Evolutionary conservation across 2,797 vertebrate genomes (phyloP), one percentile per base, ranked within the genome.

Genomic region (Cygnus olor): DNA sequence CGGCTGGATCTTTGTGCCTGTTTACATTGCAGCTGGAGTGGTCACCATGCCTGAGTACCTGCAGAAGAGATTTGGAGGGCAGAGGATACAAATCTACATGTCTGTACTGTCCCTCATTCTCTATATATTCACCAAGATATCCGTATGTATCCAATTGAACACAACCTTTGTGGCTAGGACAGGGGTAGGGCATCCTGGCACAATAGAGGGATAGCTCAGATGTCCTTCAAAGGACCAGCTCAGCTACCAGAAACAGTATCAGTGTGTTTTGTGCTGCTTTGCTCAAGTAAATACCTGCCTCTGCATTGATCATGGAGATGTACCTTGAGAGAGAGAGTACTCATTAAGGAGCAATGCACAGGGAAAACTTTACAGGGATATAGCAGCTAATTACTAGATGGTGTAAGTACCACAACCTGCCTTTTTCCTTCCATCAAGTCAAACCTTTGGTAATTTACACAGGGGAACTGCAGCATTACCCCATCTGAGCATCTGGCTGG

Each of bases 1-100:
- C 0, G 99, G 99, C 49, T 99, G 99, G 99, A 97, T 99, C 60
- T 99, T 99, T 17, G 97, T 99, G 28, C 99, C 99, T 0, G 98
- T 99, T 89, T 99, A 99, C 96, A 99, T 99, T 0, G 96, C 99
- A 64, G 98, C 99, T 19, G 99, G 98, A 38, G 99, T 99, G 44
- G 97, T 99, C 93, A 99, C 99, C 9, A 99, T 99, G 99, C 99
- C 99, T 0, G 98, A 99, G 91, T 99, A 99, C 96, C 97, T 99
- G 95, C 98, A 97, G 95, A 99, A 99, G 96, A 98, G 99, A 78
- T 99, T 99, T 72, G 99, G 99, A 80, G 99, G 99, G n/a, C 98
- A 98, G 92, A 98, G 99, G 90, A 99, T 99, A 93, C 98, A 99
- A 71, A 98, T 99, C 94, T 99, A 99, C 96, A 98, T 99, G 97